Evolutionary conservation across 1,140 invertebrate species (phyloP), one percentile per base, ranked within the genome.

Genomic region (Drosophila bipectinata): DNA sequence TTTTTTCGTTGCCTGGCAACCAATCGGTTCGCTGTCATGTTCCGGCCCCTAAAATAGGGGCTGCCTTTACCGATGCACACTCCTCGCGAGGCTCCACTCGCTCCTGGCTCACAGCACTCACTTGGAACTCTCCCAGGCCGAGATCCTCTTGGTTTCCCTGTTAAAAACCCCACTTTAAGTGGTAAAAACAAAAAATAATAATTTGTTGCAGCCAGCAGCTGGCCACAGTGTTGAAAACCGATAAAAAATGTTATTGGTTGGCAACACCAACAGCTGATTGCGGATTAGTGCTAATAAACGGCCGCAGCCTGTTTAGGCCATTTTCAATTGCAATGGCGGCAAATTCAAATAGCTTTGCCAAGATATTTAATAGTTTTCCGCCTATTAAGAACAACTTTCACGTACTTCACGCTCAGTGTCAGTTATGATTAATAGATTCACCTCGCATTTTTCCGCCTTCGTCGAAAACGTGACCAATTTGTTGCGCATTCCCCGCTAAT

Each of bases 1-100:
- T 67, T 78, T 87, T 79, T 72, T 72, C 62, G 83, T 88, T 88
- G 81, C 83, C 79, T 88, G 80, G 84, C 68, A 88, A 88, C 83
- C 69, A 78, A 60, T 56, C 54, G 49, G 47, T 30, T 14, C 24
- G 32, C 32, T 10, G 26, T 32, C 44, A 69, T 49, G 32, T 68
- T 55, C 51, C 15, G 32, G 18, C 34, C 14, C 18, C 24, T 14
- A 18, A 37, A 37, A 4, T 37, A 37, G 10, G 34, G 34, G 8
- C 10, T 37, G 10, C 10, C 34, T 37, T 37, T n/a, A 37, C 15
- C 14, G 10, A 44, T 15, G 14, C 2, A 6, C 7, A 15, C 15
- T 18, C 41, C 41, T 44, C 14, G 41, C 41, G 34, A 37, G 34
- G 14, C 41, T 18, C 14, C 41, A 18, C 41, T 18, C 7, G 41